phyloP scores from a whole-genome alignment of 1,140 invertebrate species.

The Colletes latitarsis region DNA sequence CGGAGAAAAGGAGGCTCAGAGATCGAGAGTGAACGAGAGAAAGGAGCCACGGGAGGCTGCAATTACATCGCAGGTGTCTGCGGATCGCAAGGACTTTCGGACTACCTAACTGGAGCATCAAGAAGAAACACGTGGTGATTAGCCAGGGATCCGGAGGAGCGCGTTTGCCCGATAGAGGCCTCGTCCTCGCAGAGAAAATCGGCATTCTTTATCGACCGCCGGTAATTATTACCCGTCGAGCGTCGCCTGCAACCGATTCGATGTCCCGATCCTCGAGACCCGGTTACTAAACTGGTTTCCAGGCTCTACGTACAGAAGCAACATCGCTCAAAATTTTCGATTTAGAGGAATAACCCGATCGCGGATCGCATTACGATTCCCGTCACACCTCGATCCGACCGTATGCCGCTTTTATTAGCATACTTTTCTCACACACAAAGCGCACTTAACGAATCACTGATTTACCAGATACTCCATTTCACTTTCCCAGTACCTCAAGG shows the following conservation, averaged over 20 bases:
- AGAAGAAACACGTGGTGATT: constrained; percentile 67
- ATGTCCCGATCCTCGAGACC: neutral
- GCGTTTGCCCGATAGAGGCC: constrained; percentile 16
- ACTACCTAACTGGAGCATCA: constrained; percentile 73
- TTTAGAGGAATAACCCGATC: too few relatives aligned
- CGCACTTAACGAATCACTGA: neutral
- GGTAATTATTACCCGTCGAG: constrained; percentile 62
- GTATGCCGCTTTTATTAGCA: neutral
- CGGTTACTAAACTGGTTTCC: constrained; percentile 15
- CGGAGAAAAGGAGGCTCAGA: constrained; percentile 9
- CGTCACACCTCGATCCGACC: neutral
- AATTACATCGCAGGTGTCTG: constrained; percentile 71
- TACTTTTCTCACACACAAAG: neutral
- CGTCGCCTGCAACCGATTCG: constrained; percentile 20
- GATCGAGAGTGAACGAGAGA: constrained; percentile 23
- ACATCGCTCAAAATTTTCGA: too few relatives aligned
- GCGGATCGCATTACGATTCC: too few relatives aligned
- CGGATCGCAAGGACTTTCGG: constrained; percentile 48
- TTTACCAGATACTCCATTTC: neutral
- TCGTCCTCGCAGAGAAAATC: constrained; percentile 21
- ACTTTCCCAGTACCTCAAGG: constrained; percentile 34
- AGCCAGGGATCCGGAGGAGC: constrained; percentile 39
- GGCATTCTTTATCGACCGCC: constrained; percentile 46
- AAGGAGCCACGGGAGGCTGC: constrained; percentile 47
- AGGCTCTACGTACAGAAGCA: too few relatives aligned